Evolutionary conservation across 1,140 invertebrate genomes (phyloP).

Genomic region (Drosophila ercepeae): DNA sequence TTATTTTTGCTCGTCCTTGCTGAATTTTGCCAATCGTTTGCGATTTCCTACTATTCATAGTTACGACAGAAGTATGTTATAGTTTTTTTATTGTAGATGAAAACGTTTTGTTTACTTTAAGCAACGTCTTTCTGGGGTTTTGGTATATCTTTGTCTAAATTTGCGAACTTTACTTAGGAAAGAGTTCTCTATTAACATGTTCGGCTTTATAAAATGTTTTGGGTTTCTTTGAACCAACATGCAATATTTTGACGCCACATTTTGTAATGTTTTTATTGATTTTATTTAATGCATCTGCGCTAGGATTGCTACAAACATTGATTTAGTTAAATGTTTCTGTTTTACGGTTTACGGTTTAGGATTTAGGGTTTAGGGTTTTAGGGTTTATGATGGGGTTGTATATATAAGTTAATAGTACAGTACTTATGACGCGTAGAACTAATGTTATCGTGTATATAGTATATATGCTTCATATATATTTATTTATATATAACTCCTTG

Average conservation of each 20-base stretch:
- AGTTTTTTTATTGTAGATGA: conserved; percentile 9
- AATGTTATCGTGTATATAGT: conserved; percentile 70
- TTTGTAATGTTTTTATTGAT: conserved; percentile 25
- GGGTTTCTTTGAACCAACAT: conserved; percentile 33
- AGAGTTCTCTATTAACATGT: conserved; percentile 34
- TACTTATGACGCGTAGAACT: conserved; percentile 76
- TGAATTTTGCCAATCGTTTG: conserved; percentile 33
- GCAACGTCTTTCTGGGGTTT: conserved; percentile 42
- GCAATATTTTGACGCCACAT: conserved; percentile 49
- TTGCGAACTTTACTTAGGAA: conserved; percentile 47
- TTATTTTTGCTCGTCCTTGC: neutral
- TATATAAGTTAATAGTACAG: conserved; percentile 77
- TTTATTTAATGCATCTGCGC: conserved; percentile 50
- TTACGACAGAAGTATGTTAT: conserved; percentile 17
- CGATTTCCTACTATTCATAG: conserved; percentile 33
- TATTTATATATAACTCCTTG: conserved; percentile 41
- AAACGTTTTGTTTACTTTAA: conserved; percentile 26
- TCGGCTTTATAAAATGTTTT: conserved; percentile 13
- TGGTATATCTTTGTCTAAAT: conserved; percentile 66
- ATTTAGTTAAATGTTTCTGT: conserved; percentile 64
- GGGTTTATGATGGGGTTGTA: conserved; percentile 48
- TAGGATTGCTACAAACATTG: conserved; percentile 75
- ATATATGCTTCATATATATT: conserved; percentile 80
- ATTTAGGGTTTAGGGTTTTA: conserved; percentile 38
- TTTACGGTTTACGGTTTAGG: too few species aligned